These are phyloP conservation scores for Colossoma macropomum DNA, from an alignment of 2,113 vertebrate species.

Conservation along the genomic window DNA sequence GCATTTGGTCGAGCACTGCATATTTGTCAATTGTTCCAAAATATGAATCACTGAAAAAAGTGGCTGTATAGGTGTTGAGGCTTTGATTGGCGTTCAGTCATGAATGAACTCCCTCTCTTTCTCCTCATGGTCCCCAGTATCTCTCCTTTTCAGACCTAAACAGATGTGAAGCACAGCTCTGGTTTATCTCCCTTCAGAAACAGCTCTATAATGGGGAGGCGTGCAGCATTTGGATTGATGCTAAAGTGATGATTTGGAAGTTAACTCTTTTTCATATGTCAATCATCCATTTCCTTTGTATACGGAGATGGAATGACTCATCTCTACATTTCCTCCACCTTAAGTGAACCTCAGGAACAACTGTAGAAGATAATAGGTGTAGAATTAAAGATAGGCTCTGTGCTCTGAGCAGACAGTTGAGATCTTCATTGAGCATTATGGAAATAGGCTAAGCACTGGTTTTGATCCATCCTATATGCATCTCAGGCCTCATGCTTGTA, in stretches of 20 bases:
- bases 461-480: no score
- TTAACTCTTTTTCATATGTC: conserved; percentile 1
- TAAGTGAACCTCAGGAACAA: neutral
- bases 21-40: neutral
- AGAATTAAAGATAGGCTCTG: neutral
- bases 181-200: neutral
- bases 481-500: no score
- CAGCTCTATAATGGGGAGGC: neutral
- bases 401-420: no score
- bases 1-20: no score
- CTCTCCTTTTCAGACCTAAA: neutral
- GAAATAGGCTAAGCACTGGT: no score
- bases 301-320: conserved; percentile 41
- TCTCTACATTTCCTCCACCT: neutral
- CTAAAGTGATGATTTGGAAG: conserved; percentile 14
- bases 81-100: neutral
- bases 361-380: neutral
- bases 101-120: neutral
- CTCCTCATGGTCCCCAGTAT: neutral
- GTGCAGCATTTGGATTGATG: neutral
- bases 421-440: no score
- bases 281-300: conserved; percentile 33
- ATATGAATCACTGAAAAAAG: neutral
- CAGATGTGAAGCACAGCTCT: neutral
- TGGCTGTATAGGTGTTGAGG: no score